Evolutionary conservation across 2,797 vertebrate genomes (phyloP).

Genomic region (Acrocephalus scirpaceus): DNA sequence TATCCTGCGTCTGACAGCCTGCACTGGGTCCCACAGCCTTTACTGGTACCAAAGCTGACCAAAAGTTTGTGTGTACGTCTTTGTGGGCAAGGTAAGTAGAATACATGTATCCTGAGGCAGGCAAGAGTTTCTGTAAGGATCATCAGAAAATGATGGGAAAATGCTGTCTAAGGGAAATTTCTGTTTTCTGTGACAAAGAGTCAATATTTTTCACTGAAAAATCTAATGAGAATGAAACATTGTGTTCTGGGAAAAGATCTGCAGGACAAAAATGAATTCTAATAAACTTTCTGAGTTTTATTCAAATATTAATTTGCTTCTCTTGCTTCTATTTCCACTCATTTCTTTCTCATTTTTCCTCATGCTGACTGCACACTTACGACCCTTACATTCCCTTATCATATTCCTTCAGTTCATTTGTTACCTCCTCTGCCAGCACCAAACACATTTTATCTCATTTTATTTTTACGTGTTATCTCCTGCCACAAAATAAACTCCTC

Average conservation of each 20-base stretch:
- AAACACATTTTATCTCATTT: neutral
- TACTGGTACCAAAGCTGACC: neutral
- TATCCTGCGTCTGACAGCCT: neutral
- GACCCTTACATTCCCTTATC: neutral
- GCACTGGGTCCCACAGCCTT: neutral
- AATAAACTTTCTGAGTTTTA: neutral
- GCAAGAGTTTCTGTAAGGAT: neutral
- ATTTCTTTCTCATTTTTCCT: neutral
- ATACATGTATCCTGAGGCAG: neutral
- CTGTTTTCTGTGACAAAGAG: neutral
- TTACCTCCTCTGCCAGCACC: neutral
- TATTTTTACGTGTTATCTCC: neutral
- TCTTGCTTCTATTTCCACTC: neutral
- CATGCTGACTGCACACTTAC: neutral
- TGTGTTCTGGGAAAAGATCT: neutral
- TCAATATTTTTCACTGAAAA: conserved; percentile 1
- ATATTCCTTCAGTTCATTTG: neutral
- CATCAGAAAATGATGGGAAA: neutral
- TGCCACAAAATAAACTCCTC: neutral
- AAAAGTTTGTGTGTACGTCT: neutral
- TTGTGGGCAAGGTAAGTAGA: neutral
- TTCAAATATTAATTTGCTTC: neutral
- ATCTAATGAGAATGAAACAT: neutral
- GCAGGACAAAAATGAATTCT: neutral
- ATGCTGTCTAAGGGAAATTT: neutral